Evolutionary conservation across 2,797 vertebrate species (phyloP), one percentile per base, ranked within the genome.

Genomic region (Meda fulgida): DNA sequence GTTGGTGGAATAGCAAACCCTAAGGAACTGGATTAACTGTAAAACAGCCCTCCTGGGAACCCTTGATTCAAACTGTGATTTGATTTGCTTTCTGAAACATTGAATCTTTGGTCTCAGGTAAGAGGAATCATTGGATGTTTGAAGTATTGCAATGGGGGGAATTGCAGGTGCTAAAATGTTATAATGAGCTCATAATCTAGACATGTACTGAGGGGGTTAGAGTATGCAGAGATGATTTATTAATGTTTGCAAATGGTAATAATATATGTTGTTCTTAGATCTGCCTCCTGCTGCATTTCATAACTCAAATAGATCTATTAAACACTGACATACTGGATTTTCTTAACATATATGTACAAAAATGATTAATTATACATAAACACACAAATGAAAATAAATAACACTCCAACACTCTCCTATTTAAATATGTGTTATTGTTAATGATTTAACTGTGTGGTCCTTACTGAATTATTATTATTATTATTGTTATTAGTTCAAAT

Each of bases 51-150:
- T 86, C 71, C 51, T 80, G 76, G 81, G 80, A 80, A 55, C 63
- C 29, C 73, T 58, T 29, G 18, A 73, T 81, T 82, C 60, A 70
- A 83, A 29, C 34, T 70, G 63, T 77, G 36, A 75, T 87, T 82
- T 16, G 78, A 60, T 81, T 88, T 87, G 58, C 26, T 81, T 88
- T 84, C 81, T 67, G 69, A 83, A 36, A 73, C 77, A 26, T 19
- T 66, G 84, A 38, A 21, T 84, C 40, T 81, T 81, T 72, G 71
- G 29, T 67, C 29, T 81, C 81, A 88, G 88, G 90, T 90, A 89
- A 89, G 86, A 83, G 21, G 40, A 23, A 40, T 16, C 3, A 2
- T 63, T 73, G 71, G 77, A n/a, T 71, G 73, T 77, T 21, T 71
- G 67, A 55, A 43, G 40, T 51, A 80, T 23, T 70, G 48, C 78